A percentile compares a stretch with the other conserved stretches of the same genome.
These are phyloP conservation scores for Cynaeus angustus DNA, from an alignment of 2,888 invertebrate genomes.

Conservation along the genomic window DNA sequence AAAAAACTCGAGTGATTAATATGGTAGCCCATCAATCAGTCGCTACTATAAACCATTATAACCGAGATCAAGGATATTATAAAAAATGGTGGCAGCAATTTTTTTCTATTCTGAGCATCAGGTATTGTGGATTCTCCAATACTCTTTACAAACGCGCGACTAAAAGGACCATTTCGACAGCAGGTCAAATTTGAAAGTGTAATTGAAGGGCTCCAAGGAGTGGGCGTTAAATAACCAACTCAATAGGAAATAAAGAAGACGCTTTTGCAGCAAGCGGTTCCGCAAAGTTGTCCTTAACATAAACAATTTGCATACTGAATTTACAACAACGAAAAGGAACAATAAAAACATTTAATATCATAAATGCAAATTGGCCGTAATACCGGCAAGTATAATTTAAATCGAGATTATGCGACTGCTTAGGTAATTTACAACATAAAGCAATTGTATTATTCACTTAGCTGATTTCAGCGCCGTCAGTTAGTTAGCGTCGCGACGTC, in stretches of 20 bases:
- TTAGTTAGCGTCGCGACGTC: conserved; percentile 50
- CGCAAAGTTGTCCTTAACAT: conserved; percentile 34
- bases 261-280: conserved; percentile 26
- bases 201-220: conserved; percentile 4
- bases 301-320: conserved; percentile 41
- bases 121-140: background rate
- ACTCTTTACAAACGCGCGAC: background rate
- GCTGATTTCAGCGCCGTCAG: conserved; percentile 44
- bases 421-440: conserved; percentile 50
- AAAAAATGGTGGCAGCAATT: conserved; percentile 17
- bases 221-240: conserved; percentile 8
- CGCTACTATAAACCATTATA: conserved; percentile 7
- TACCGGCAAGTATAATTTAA: conserved; percentile 51
- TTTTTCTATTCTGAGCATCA: conserved; percentile 7
- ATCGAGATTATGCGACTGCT: conserved; percentile 49
- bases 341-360: conserved; percentile 45
- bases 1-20: conserved; percentile 28
- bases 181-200: conserved; percentile 11
- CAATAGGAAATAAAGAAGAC: conserved; percentile 28
- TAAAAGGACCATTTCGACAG: background rate
- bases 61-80: conserved; percentile 21
- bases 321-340: conserved; percentile 32
- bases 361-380: conserved; percentile 57
- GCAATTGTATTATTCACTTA: conserved; percentile 52
- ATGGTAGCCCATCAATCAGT: conserved; percentile 21